Base-by-base conservation (phyloP, 2,113 vertebrate species). In the Pongo abelii region DNA sequence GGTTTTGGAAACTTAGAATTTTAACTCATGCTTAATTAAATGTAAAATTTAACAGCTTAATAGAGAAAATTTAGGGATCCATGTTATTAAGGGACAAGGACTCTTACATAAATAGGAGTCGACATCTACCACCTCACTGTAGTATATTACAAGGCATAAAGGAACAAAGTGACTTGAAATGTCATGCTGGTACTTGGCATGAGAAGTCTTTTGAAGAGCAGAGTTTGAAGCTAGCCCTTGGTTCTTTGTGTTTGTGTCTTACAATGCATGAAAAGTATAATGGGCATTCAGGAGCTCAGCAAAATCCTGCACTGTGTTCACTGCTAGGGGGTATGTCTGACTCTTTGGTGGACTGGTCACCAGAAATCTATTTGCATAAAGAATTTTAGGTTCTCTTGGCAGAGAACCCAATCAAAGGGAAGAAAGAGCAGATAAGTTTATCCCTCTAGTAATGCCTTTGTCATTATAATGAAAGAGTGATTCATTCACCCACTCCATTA, bases 1-100 rank as follows among this genome's bases (percentile, higher is more conserved):
- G 86, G 27, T 88, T 93, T 92, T 92, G 32, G 32, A 93, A 95
- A 91, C 77, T 88, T 17, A 77, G 27, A 84, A 55, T 97, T 95
- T 97, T 80, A 89, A 40, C 67, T 64, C 3, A 77, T 85, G 57
- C 30, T 84, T 95, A 89, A 84, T 72, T 89, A 92, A 78, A 32
- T 64, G 20, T 89, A 94, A 94, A 92, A 84, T 59, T 74, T 77
- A 75, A 43, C 32, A 59, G 35, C 35, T 85, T 89, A 83, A 75
- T 77, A 81, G 69, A 57, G 22, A 85, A 94, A 52, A 86, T 38
- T 72, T 85, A 91, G 40, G 12, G 79, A 61, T 57, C 35, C 43
- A 77, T n/a, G 27, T 69, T 75, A 55, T 6, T 22, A 48, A 91
- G 59, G 52, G 9, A 23, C 4, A 83, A 85, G 78, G 16, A 43